These are phyloP conservation scores for Chloroclystis v-ata DNA, from an alignment of 2,888 invertebrate genomes.

Conservation along the genomic window DNA sequence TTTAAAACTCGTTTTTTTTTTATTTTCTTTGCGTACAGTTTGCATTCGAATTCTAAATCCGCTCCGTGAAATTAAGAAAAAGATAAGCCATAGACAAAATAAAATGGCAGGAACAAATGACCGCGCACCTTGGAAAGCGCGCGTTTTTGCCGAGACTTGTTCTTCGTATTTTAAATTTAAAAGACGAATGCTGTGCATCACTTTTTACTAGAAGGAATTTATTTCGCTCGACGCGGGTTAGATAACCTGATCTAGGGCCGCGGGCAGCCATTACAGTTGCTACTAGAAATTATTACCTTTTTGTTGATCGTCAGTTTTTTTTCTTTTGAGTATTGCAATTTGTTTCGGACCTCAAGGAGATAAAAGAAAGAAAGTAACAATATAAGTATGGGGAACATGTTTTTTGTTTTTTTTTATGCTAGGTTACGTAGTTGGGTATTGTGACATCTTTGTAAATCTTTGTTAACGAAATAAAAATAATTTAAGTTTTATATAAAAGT, in stretches of 20 bases:
- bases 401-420: no score
- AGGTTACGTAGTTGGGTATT: no score
- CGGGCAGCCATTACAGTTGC: conserved; percentile 63
- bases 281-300: conserved; percentile 62
- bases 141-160: conserved; percentile 37
- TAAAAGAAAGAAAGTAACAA: no score
- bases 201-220: conserved; percentile 61
- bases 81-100: conserved; percentile 47
- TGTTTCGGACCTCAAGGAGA: conserved; percentile 8
- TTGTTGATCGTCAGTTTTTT: conserved; percentile 36
- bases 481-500: no score
- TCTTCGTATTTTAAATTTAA: conserved; percentile 27
- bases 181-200: conserved; percentile 46
- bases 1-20: no score
- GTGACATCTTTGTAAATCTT: no score
- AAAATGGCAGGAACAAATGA: conserved; percentile 50
- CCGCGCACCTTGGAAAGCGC: conserved; percentile 39
- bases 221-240: conserved; percentile 44
- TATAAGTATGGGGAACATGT: no score
- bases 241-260: conserved; percentile 55
- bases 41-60: conserved; percentile 1
- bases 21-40: no score
- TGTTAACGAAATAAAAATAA: no score
- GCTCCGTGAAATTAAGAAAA: conserved; percentile 18
- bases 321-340: conserved; percentile 25